Conservation (phyloP, 2,797 vertebrate species). For the Typhlichthys eigenmanni region DNA sequence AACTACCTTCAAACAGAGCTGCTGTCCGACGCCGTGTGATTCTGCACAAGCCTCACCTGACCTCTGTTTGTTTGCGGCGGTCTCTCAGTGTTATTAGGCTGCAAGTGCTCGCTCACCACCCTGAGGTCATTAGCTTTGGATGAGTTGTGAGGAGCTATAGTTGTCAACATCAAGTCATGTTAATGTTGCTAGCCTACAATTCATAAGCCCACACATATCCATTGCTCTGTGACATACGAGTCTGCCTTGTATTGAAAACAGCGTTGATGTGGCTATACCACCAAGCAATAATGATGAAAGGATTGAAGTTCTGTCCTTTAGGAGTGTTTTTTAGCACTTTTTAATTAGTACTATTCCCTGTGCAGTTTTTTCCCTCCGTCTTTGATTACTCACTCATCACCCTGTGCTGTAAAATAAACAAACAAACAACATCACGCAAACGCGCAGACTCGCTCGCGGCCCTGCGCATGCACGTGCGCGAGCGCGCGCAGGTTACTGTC, state of each 20-base stretch:
- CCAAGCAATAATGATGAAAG: constrained; percentile 40
- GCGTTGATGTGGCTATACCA: constrained; percentile 9
- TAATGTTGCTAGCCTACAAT: too few relatives aligned
- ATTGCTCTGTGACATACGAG: constrained; percentile 5
- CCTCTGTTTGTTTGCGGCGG: constrained; percentile 30
- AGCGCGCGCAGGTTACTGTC: constrained; percentile 56
- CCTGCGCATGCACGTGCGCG: background rate
- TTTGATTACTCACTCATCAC: constrained; percentile 51
- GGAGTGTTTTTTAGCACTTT: constrained; percentile 52
- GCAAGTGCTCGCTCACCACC: background rate
- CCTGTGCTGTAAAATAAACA: constrained; percentile 34
- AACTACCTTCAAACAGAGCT: constrained; percentile 63
- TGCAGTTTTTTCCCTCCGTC: constrained; percentile 44
- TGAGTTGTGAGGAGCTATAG: background rate
- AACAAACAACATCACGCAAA: constrained; percentile 34
- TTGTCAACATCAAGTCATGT: background rate
- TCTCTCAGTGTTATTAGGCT: constrained; percentile 28
- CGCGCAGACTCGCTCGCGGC: background rate
- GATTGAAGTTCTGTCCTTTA: constrained; percentile 44
- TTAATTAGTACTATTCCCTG: constrained; percentile 67
- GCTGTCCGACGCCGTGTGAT: constrained; percentile 52
- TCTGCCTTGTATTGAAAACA: background rate
- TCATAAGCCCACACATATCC: constrained; percentile 4
- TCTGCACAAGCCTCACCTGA: background rate
- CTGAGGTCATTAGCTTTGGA: constrained; percentile 20